Evolutionary conservation across 2,797 vertebrate genomes (phyloP).

Genomic region (Simalia tracyae): DNA sequence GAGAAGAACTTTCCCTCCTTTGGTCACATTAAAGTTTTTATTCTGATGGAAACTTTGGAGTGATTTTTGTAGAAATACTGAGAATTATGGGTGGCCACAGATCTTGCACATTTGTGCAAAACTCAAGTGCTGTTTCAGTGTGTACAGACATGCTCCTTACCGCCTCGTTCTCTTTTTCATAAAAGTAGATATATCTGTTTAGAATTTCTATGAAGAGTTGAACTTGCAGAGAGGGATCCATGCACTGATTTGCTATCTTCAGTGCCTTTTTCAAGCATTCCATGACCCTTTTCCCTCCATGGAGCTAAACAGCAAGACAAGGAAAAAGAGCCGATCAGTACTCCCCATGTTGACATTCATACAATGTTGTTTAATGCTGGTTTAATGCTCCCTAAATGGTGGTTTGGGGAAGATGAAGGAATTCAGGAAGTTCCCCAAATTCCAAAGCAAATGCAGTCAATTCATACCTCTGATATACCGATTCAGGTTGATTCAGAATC

Average conservation of each 20-base stretch:
- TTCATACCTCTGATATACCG: neutral
- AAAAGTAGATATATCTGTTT: conserved; percentile 98
- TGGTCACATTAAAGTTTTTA: neutral
- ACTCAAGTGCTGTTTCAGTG: neutral
- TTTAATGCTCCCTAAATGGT: no score
- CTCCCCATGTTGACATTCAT: neutral
- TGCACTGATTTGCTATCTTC: conserved; percentile 99
- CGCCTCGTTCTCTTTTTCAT: conserved; percentile 95
- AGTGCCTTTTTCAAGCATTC: conserved; percentile 98
- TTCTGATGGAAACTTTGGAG: neutral
- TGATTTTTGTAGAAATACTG: neutral
- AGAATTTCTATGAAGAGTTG: conserved; percentile 99
- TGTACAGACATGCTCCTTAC: conserved; percentile 69
- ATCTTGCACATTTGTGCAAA: neutral
- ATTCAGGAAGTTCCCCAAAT: neutral
- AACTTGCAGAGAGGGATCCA: conserved; percentile 98
- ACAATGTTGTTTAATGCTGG: no score
- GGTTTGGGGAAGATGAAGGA: neutral
- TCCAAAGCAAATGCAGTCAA: neutral
- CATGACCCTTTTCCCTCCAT: conserved; percentile 96
- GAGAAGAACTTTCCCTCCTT: neutral
- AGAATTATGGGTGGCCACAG: neutral
- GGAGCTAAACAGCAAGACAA: conserved; percentile 77
- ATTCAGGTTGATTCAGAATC: neutral
- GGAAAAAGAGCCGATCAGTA: neutral